Evolutionary conservation across 2,797 vertebrate species (phyloP).

Genomic region (Ptychadena robeensis): DNA sequence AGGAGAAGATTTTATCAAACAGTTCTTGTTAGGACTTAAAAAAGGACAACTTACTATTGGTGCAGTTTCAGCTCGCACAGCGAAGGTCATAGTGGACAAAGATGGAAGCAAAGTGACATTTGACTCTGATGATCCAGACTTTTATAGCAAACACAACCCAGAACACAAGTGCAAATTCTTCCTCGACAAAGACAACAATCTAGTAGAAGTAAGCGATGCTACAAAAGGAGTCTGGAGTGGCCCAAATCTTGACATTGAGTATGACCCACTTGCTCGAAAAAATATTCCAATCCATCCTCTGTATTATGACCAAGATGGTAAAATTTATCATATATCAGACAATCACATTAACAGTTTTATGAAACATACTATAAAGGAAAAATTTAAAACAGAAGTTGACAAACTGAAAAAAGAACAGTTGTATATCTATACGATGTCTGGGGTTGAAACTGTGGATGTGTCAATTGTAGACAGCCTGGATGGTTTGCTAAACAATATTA

Average conservation of each 20-base stretch:
- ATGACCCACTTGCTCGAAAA: conserved; percentile 8
- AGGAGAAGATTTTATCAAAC: conserved; percentile 3
- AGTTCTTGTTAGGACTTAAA: not conserved
- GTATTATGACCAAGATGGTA: not conserved
- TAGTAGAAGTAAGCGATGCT: not conserved
- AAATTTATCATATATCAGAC: not conserved
- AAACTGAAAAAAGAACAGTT: fast-evolving
- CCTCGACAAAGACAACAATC: conserved; percentile 1
- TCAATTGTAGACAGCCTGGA: not conserved
- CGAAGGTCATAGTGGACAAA: not conserved
- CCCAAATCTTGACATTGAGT: not conserved
- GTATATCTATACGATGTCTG: not conserved
- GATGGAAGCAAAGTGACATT: conserved; percentile 24
- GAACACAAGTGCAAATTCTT: conserved; percentile 31
- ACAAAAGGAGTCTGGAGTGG: not conserved
- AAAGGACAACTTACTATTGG: not conserved
- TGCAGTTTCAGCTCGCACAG: conserved; percentile 19
- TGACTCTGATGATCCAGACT: not conserved
- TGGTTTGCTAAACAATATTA: conserved; percentile 1
- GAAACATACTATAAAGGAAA: not conserved
- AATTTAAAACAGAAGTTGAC: not conserved
- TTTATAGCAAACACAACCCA: conserved; percentile 10
- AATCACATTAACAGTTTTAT: not conserved
- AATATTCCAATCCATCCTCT: not conserved
- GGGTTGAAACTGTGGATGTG: not conserved